Conservation (phyloP, 1,140 invertebrate genomes). For the Caenorhabditis latens region DNA sequence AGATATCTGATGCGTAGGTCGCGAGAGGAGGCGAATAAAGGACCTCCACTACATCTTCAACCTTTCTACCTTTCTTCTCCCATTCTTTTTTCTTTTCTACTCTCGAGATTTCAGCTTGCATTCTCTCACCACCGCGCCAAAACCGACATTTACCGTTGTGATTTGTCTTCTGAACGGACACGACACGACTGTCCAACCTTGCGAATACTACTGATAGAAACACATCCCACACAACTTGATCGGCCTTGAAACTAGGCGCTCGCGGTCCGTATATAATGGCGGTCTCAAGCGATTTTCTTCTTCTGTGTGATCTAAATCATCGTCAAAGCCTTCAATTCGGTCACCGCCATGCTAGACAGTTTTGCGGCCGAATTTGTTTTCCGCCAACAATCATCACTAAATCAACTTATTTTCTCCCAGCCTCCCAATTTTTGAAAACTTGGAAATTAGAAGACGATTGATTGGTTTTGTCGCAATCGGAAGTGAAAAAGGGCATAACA, state of each 20-base stretch:
- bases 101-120: neutral
- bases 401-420: neutral
- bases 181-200: constrained; percentile 1
- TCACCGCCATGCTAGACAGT: neutral
- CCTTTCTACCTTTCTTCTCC: neutral
- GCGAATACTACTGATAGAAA: constrained; percentile 35
- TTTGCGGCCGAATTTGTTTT: neutral
- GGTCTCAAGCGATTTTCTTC: constrained; percentile 14
- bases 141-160: neutral
- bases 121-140: constrained; percentile 8
- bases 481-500: constrained; percentile 24
- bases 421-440: neutral
- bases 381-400: constrained; percentile 15
- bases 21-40: neutral
- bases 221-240: constrained; percentile 13
- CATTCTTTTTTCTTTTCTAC: constrained; percentile 3
- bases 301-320: constrained; percentile 26
- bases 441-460: constrained; percentile 1
- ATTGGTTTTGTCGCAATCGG: neutral
- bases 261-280: constrained; percentile 50
- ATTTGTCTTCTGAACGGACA: constrained; percentile 26
- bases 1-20: constrained; percentile 34
- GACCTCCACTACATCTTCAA: constrained; percentile 5
- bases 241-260: constrained; percentile 30
- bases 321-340: neutral